phyloP scores from a whole-genome alignment of 1,140 invertebrate genomes.

The Calephelis virginiensis region DNA sequence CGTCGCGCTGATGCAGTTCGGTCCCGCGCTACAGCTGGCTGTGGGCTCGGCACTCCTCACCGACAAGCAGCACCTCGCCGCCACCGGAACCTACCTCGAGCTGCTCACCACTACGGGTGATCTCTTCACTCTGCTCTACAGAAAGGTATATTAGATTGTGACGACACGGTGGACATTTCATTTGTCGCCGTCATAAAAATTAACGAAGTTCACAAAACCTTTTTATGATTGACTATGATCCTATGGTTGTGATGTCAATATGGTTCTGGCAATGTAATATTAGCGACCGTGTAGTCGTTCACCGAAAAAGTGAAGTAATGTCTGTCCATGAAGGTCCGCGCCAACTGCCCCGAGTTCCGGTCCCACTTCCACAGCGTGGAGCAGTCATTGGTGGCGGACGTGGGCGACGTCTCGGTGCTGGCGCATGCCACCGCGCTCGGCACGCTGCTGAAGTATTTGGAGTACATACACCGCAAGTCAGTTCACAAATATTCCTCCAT shows the following conservation, averaged over 20 bases:
- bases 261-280: too few species aligned
- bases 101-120: conserved; percentile 85
- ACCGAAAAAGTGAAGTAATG: too few species aligned
- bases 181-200: too few species aligned
- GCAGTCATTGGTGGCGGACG: conserved; percentile 86
- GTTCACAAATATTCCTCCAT: conserved; percentile 19
- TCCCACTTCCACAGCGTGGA: conserved; percentile 90
- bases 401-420: conserved; percentile 82
- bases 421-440: conserved; percentile 87
- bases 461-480: conserved; percentile 63
- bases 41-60: conserved; percentile 86
- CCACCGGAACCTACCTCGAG: conserved; percentile 88
- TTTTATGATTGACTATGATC: too few species aligned
- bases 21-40: conserved; percentile 87
- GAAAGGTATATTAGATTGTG: conserved; percentile 43
- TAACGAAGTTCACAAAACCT: too few species aligned
- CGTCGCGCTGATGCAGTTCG: conserved; percentile 87
- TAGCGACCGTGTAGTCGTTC: background rate
- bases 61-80: conserved; percentile 88
- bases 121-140: conserved; percentile 86
- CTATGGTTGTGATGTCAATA: too few species aligned
- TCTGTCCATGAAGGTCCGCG: conserved; percentile 79
- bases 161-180: too few species aligned
- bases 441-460: conserved; percentile 79
- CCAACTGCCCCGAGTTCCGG: conserved; percentile 91